Base-by-base conservation (phyloP, 2,888 invertebrate genomes). In the Aporophyla nigra region DNA sequence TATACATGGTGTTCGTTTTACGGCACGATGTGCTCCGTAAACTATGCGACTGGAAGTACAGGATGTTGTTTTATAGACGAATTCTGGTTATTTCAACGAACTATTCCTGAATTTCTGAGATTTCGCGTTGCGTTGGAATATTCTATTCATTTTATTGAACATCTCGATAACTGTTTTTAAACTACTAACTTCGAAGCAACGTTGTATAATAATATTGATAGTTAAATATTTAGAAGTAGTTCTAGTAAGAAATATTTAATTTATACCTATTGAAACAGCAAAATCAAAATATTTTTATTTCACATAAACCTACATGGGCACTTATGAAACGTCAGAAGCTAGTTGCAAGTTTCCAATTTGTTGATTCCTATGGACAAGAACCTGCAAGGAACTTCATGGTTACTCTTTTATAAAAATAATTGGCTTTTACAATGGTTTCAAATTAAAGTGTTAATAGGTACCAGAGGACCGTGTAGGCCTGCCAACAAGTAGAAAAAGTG, bases 1-100 rank as follows among this genome's bases (percentile, higher is more conserved):
- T 74, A 80, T 78, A 76, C 67, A 79, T 63, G 82, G 69, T 86
- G 79, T 78, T 86, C 77, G 69, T 78, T 81, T 85, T 59, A 80
- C 74, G 73, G 76, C 71, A 73, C 81, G 77, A 53, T 83, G 77
- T 80, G 83, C 75, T 79, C 69, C 80, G 59, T 79, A 85, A 86
- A 86, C 81, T 82, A 78, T 81, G 75, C 69, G 63, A 71, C 68
- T 71, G 74, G n/a, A 66, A 76, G 71, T 69, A 73, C 74, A 78
- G 77, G 69, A 79, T 75, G 81, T 76, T 69, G 72, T 83, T 85
- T 85, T 80, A 83, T 78, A 67, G 54, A 66, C 76, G 79, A 85
- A 83, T 76, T 73, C 68, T 59, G 77, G 58, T 75, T 71, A 76
- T 78, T 84, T 56, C 58, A 63, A 59, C 67, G 68, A 77, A 86